Conservation (phyloP, 2,888 invertebrate species). For the Mesorhabditis belari region DNA sequence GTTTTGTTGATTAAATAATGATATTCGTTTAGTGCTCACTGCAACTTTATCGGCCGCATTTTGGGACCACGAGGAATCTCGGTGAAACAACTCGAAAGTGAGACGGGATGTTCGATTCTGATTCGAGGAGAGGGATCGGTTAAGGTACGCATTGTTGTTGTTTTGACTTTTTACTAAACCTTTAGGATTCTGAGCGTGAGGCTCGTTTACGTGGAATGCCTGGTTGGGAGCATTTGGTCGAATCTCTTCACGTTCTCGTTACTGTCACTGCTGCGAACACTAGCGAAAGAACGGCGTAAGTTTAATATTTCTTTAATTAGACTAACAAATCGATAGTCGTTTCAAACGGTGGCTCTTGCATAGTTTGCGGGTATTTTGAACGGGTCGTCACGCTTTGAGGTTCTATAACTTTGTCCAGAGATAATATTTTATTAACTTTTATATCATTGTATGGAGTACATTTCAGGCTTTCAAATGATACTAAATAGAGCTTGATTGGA, state of each 20-base stretch:
- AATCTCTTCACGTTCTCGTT: constrained; percentile 41
- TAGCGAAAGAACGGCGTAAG: not conserved
- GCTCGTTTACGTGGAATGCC: constrained; percentile 20
- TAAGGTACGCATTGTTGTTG: constrained; percentile 11
- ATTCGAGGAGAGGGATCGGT: constrained; percentile 41
- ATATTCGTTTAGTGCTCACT: not conserved
- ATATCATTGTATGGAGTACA: too few relatives aligned
- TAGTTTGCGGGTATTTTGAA: too few relatives aligned
- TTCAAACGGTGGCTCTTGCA: too few relatives aligned
- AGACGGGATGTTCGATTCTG: constrained; percentile 31
- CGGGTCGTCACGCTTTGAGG: too few relatives aligned
- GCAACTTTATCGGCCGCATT: constrained; percentile 33
- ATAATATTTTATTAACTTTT: too few relatives aligned
- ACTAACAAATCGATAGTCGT: too few relatives aligned
- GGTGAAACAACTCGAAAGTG: constrained; percentile 39
- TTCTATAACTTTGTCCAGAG: too few relatives aligned
- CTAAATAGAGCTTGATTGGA: too few relatives aligned
- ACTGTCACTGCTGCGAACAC: constrained; percentile 11
- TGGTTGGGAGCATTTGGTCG: constrained; percentile 42
- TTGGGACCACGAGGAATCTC: constrained; percentile 47
- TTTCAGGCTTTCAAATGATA: too few relatives aligned
- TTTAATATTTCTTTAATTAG: not conserved
- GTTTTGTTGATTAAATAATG: not conserved
- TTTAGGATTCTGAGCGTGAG: constrained; percentile 27
- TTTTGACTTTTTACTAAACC: constrained; percentile 5